These are phyloP conservation scores for Anguilla pacifica DNA, from an alignment of 2,797 vertebrate genomes.

Conservation along the genomic window DNA sequence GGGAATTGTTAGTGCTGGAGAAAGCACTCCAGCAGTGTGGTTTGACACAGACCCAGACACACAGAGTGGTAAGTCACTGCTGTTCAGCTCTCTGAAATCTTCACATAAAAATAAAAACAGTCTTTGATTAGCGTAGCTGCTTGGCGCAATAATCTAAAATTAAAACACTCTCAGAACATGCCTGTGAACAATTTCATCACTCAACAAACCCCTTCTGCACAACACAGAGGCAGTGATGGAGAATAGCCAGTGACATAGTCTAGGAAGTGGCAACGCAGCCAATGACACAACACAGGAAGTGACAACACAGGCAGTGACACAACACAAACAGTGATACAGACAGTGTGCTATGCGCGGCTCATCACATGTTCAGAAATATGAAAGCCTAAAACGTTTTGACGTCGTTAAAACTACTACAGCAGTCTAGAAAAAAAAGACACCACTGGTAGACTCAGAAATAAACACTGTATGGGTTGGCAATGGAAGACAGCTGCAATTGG, in stretches of 20 bases:
- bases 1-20: conserved; percentile 35
- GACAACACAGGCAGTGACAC: neutral
- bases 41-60: conserved; percentile 41
- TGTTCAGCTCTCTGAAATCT: conserved; percentile 34
- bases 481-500: neutral
- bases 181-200: neutral
- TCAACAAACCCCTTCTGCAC: neutral
- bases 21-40: conserved; percentile 31
- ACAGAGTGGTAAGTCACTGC: conserved; percentile 44
- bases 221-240: neutral
- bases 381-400: too few relatives aligned
- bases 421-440: neutral
- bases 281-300: neutral
- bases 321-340: neutral
- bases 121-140: neutral
- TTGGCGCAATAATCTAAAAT: neutral
- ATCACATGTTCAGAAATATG: neutral
- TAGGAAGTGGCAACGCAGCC: neutral
- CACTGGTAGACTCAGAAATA: neutral
- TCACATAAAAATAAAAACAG: conserved; percentile 37
- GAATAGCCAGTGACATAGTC: neutral
- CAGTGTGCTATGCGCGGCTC: neutral
- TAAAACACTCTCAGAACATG: neutral
- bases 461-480: neutral
- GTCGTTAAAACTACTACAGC: too few relatives aligned